Percentiles rank a stretch among this genome's conserved stretches.
Evolutionary conservation across 2,113 vertebrate species (phyloP).

Genomic region (human): DNA sequence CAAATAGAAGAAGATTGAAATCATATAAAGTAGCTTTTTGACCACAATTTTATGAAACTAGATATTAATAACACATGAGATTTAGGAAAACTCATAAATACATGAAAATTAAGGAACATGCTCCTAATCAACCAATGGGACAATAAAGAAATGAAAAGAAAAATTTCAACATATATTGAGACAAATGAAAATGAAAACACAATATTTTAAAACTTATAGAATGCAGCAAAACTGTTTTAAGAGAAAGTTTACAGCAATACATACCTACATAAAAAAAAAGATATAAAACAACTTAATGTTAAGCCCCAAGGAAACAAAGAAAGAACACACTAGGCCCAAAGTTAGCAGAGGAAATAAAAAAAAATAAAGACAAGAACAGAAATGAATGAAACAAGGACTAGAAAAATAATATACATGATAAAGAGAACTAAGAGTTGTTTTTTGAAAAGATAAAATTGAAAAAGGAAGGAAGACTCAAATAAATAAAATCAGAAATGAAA

Average conservation of each 20-base stretch:
- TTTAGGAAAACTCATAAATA: neutral
- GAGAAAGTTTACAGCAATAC: neutral
- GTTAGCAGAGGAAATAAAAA: neutral
- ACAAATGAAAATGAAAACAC: neutral
- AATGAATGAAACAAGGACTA: neutral
- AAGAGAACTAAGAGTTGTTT: neutral
- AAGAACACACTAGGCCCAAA: neutral
- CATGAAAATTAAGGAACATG: neutral
- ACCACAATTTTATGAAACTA: neutral
- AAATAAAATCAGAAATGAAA: neutral
- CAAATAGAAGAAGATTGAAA: neutral
- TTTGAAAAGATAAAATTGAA: neutral
- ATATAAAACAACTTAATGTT: neutral
- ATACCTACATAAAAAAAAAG: neutral
- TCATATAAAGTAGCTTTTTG: neutral
- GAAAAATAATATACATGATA: neutral
- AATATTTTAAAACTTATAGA: neutral
- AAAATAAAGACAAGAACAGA: neutral
- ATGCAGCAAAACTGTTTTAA: neutral
- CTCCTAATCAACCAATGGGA: neutral
- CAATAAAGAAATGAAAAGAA: neutral
- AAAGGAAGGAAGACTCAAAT: neutral
- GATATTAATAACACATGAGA: neutral
- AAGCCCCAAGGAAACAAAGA: neutral
- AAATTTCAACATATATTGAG: neutral